phyloP scores from a whole-genome alignment of 2,797 vertebrate genomes.

The Onychomys arenicola region DNA sequence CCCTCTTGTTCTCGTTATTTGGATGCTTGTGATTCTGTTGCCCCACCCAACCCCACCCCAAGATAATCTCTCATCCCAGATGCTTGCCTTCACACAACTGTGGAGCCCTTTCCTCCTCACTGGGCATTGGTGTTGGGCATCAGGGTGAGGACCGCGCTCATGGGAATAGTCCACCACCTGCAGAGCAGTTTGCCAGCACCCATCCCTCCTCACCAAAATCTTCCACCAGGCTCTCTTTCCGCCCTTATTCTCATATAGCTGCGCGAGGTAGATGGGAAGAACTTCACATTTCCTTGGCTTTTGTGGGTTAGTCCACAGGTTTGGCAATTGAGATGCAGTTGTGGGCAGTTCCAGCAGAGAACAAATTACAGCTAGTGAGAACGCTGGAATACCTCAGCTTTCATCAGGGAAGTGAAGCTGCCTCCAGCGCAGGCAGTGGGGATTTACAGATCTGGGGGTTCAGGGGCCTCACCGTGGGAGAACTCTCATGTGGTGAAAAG shows the following conservation, averaged over 20 bases:
- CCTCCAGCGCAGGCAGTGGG: neutral
- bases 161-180: neutral
- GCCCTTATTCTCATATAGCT: neutral
- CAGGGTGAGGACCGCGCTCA: neutral
- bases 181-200: neutral
- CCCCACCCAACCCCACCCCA: neutral
- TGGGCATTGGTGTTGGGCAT: neutral
- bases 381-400: neutral
- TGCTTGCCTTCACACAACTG: neutral
- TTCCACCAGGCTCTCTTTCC: neutral
- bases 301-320: neutral
- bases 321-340: neutral
- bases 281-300: neutral
- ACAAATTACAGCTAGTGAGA: neutral
- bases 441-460: neutral
- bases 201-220: neutral
- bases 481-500: neutral
- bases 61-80: neutral
- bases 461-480: neutral
- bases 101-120: neutral
- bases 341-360: neutral
- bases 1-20: neutral
- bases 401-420: neutral
- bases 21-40: neutral
- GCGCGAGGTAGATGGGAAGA: neutral